Conservation (phyloP, 2,888 invertebrate genomes). For the Hanleya hanleyi region DNA sequence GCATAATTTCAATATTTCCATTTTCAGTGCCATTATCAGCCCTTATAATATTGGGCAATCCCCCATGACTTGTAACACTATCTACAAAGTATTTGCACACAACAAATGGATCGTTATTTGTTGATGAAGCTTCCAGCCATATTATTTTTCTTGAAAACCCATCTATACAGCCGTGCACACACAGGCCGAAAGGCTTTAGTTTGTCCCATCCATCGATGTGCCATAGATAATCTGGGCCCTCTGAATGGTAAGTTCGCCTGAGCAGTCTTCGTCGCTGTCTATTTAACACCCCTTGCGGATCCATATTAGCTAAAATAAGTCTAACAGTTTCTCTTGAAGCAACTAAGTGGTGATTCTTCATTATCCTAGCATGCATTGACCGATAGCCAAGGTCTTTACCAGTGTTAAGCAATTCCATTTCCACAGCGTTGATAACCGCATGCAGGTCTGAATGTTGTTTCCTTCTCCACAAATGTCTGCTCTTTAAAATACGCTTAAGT, state of each 20-base stretch:
- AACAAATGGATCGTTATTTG: constrained; percentile 13
- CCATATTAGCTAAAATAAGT: not conserved
- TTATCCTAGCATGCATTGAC: constrained; percentile 9
- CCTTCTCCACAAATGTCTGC: too few species aligned
- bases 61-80: not conserved
- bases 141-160: constrained; percentile 10
- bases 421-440: too few species aligned
- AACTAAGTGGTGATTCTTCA: not conserved
- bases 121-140: constrained; percentile 13
- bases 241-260: not conserved
- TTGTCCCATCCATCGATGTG: constrained; percentile 20
- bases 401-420: not conserved
- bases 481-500: too few species aligned
- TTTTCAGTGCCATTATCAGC: constrained; percentile 18
- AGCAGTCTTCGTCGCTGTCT: not conserved
- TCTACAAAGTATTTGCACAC: not conserved
- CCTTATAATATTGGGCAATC: not conserved
- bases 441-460: too few species aligned
- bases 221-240: constrained; percentile 14
- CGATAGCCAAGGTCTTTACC: constrained; percentile 8
- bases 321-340: constrained; percentile 7
- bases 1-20: too few species aligned
- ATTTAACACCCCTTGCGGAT: not conserved
- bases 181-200: constrained; percentile 9
- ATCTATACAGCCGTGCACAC: constrained; percentile 16